phyloP scores from a whole-genome alignment of 1,140 invertebrate genomes.

The Neodiprion fabricii region DNA sequence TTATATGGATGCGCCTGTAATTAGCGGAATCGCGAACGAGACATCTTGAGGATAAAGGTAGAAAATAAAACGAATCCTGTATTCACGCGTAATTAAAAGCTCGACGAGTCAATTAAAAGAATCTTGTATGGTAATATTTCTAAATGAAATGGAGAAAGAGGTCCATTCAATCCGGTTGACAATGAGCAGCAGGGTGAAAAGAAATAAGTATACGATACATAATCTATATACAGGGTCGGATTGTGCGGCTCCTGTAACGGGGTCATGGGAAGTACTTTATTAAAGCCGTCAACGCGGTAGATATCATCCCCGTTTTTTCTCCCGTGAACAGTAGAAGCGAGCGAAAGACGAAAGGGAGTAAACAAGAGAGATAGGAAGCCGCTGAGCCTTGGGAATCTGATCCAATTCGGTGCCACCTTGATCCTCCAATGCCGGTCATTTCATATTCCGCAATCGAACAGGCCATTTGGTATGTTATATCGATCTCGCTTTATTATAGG shows the following conservation, averaged over 20 bases:
- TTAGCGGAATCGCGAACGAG: too few relatives aligned
- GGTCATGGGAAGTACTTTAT: not conserved
- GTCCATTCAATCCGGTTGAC: too few relatives aligned
- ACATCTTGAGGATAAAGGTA: too few relatives aligned
- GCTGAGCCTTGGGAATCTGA: not conserved
- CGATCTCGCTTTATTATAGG: not conserved
- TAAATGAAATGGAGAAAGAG: too few relatives aligned
- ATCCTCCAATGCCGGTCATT: constrained; percentile 5
- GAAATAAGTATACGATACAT: too few relatives aligned
- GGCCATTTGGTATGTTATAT: not conserved
- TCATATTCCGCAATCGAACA: constrained; percentile 4
- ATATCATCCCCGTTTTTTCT: not conserved
- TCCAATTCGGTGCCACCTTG: not conserved
- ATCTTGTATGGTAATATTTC: too few relatives aligned
- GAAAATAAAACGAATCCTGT: too few relatives aligned
- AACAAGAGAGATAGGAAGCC: not conserved
- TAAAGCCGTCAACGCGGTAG: not conserved
- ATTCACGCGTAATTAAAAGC: too few relatives aligned
- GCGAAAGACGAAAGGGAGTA: not conserved
- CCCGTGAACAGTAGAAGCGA: not conserved
- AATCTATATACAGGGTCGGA: too few relatives aligned
- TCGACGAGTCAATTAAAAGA: too few relatives aligned
- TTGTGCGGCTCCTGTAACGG: not conserved
- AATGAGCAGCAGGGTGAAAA: too few relatives aligned
- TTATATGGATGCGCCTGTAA: too few relatives aligned